These are phyloP conservation scores for Notodromas monacha DNA, from an alignment of 2,888 invertebrate genomes.

Conservation along the genomic window DNA sequence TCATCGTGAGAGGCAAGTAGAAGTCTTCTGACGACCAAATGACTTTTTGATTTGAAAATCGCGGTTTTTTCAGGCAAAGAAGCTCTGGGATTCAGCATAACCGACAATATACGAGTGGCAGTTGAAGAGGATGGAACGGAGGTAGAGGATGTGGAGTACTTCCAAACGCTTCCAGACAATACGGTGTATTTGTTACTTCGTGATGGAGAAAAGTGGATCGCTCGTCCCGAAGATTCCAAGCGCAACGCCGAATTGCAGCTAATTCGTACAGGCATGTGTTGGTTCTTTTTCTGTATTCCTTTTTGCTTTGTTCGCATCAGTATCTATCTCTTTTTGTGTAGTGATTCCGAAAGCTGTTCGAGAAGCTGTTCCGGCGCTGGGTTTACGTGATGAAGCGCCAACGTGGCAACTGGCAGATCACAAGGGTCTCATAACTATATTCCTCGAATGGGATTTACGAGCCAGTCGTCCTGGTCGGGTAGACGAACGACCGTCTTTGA, in stretches of 20 bases:
- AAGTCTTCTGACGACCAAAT: conserved; percentile 6
- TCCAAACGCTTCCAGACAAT: conserved; percentile 66
- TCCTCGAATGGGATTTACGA: conserved; percentile 76
- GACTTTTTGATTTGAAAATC: conserved; percentile 1
- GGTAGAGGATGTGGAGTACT: conserved; percentile 83
- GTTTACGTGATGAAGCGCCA: conserved; percentile 41
- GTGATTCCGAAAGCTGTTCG: conserved; percentile 80
- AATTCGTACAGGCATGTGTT: too few species aligned
- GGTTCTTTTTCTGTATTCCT: too few species aligned
- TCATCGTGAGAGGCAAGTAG: neutral
- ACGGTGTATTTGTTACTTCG: conserved; percentile 57
- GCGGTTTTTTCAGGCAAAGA: conserved; percentile 32
- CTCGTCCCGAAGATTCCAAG: too few species aligned
- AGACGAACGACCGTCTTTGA: conserved; percentile 8
- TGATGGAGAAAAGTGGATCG: conserved; percentile 68
- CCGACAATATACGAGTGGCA: conserved; percentile 60
- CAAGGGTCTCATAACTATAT: conserved; percentile 82
- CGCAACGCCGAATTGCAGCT: too few species aligned
- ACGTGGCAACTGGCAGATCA: conserved; percentile 97
- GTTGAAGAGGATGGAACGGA: conserved; percentile 84
- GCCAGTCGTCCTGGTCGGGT: conserved; percentile 11
- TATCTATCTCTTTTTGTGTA: neutral
- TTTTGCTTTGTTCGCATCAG: too few species aligned
- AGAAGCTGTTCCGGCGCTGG: conserved; percentile 78
- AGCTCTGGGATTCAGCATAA: conserved; percentile 52